Evolutionary conservation across 2,888 invertebrate genomes (phyloP).

Genomic region (Panopea generosa): DNA sequence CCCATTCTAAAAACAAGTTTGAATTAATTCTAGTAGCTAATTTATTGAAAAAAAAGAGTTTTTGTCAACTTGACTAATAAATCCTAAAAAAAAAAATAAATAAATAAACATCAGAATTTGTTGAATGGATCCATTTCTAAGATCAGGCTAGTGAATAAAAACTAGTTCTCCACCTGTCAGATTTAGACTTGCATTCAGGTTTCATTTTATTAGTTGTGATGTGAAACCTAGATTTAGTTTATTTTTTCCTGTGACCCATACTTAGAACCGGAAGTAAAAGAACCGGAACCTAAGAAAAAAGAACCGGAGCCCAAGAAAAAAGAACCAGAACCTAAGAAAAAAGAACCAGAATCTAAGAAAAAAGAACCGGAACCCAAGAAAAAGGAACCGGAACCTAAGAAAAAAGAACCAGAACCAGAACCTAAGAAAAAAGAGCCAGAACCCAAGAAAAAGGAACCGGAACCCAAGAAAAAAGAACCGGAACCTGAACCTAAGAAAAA

Average conservation of each 20-base stretch:
- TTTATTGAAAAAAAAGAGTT: no score
- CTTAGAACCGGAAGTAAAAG: conserved; percentile 19
- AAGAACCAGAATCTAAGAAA: conserved; percentile 5
- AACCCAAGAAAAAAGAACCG: conserved; percentile 51
- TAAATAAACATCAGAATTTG: no score
- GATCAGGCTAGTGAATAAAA: no score
- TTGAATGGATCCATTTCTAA: no score
- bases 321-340: conserved; percentile 40
- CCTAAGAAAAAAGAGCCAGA: no score
- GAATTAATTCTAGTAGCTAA: no score
- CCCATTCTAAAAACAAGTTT: no score
- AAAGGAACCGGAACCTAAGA: conserved; percentile 19
- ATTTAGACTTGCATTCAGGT: no score
- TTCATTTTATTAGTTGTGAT: no score
- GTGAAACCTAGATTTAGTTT: conserved; percentile 7
- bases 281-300: conserved; percentile 19
- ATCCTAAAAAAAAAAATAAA: no score
- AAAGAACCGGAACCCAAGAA: conserved; percentile 1
- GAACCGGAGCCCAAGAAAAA: conserved; percentile 52
- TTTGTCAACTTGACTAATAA: no score
- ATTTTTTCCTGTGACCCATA: conserved; percentile 8
- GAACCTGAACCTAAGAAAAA: conserved; percentile 42
- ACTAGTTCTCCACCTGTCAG: no score
- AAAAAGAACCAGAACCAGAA: conserved; percentile 18
- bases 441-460: conserved; percentile 20